Evolutionary conservation across 2,888 invertebrate species (phyloP), one percentile per base, ranked within the genome.

Genomic region (Nymphalis c-album): DNA sequence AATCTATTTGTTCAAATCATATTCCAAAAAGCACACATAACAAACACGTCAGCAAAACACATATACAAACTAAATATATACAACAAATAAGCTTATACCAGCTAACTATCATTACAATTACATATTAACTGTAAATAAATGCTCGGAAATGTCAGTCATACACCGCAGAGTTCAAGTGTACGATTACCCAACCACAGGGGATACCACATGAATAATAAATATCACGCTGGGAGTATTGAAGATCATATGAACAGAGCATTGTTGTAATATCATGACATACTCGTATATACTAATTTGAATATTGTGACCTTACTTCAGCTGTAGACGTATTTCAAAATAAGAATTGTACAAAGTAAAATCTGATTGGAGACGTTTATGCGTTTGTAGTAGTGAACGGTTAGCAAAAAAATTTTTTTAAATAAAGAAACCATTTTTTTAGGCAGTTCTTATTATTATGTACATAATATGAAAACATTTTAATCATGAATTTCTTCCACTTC

Each of bases 81-180:
- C 22, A 22, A 22, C n/a, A n/a, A 40, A 40, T 10, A 40, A 40
- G 40, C 40, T 13, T 40, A 40, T 4, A 13, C 3, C 40, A 40
- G 4, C 13, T 40, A 4, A 4, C 3, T 13, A 13, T 2, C 13
- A 40, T 40, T 40, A 48, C 20, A 50, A 45, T 5, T 35, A 59
- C 16, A 18, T 59, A 50, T 16, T 17, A 53, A 26, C 31, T 31
- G 22, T 57, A 58, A 50, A 22, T 40, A 40, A 60, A n/a, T 20
- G 26, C 59, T 55, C 47, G 53, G 45, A 31, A 69, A 66, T 70
- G 61, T 51, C 31, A 60, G 48, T 64, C 70, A 57, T 50, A 68
- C 60, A 61, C 6, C 31, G 46, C 50, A 22, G 60, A 70, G 70
- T 70, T 70, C 70, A 70, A 70, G 68, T 64, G 64, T 22, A 51